These are phyloP conservation scores for Heteropelma amictum DNA, from an alignment of 2,888 invertebrate genomes.

Conservation along the genomic window DNA sequence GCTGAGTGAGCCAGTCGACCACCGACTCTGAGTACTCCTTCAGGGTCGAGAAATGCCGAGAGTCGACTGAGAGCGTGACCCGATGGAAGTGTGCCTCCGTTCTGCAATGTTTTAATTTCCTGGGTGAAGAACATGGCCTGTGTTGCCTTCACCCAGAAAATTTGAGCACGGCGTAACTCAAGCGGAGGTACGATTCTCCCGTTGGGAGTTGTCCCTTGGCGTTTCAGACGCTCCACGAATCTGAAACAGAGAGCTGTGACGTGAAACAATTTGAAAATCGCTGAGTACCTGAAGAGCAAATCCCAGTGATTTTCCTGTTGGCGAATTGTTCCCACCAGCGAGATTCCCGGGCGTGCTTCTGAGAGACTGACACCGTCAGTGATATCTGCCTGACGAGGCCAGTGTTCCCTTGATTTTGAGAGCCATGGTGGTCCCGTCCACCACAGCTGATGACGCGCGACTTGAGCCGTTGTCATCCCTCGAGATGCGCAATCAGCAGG, in stretches of 20 bases:
- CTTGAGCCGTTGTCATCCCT: not conserved
- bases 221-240: not conserved
- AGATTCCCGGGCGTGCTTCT: not conserved
- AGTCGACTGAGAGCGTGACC: slow-evolving; percentile 25
- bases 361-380: not conserved
- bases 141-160: not conserved
- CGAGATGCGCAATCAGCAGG: slow-evolving; percentile 37
- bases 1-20: slow-evolving; percentile 37
- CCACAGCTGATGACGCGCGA: not conserved
- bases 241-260: not conserved
- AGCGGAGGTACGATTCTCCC: not conserved
- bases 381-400: too few species aligned
- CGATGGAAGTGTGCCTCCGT: not conserved
- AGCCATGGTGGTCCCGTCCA: slow-evolving; percentile 32
- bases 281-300: not conserved
- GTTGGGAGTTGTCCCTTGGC: not conserved
- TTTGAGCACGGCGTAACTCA: not conserved
- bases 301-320: not conserved
- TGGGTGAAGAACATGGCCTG: slow-evolving; percentile 4
- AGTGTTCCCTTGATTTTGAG: not conserved
- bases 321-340: not conserved
- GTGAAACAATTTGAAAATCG: not conserved
- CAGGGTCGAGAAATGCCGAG: slow-evolving; percentile 43
- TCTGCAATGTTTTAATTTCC: not conserved
- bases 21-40: slow-evolving; percentile 45